Evolutionary conservation across 2,113 vertebrate genomes (phyloP).

Genomic region (Pedionomus torquatus): DNA sequence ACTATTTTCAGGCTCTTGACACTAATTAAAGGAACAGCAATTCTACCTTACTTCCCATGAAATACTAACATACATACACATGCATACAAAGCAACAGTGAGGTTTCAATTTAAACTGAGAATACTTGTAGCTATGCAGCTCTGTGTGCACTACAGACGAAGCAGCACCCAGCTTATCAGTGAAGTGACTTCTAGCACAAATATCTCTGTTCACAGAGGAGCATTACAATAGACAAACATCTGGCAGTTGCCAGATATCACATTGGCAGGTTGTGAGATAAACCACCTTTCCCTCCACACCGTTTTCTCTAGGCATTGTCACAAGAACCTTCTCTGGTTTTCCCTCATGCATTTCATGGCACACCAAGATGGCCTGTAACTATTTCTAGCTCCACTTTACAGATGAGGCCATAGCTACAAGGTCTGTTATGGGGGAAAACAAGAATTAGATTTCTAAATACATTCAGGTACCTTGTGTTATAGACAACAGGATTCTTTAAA

Average conservation of each 20-base stretch:
- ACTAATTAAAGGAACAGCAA: conserved; percentile 33
- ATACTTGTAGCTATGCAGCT: neutral
- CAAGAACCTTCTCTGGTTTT: neutral
- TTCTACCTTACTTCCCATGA: neutral
- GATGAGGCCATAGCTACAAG: no score
- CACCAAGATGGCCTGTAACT: neutral
- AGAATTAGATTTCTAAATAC: neutral
- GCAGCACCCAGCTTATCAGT: accelerated
- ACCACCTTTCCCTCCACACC: neutral
- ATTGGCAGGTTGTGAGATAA: neutral
- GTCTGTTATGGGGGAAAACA: no score
- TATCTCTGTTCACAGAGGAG: neutral
- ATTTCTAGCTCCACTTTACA: neutral
- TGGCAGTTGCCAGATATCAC: neutral
- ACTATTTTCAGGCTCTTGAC: conserved; percentile 9
- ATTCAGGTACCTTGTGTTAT: neutral
- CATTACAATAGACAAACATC: no score
- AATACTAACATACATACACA: neutral
- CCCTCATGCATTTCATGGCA: neutral
- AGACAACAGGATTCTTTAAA: neutral
- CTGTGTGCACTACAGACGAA: neutral
- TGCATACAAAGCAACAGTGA: neutral
- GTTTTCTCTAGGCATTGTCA: neutral
- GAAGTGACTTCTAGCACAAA: neutral
- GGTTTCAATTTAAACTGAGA: neutral